Evolutionary conservation across 2,888 invertebrate species (phyloP).

Genomic region (Oligia strigilis): DNA sequence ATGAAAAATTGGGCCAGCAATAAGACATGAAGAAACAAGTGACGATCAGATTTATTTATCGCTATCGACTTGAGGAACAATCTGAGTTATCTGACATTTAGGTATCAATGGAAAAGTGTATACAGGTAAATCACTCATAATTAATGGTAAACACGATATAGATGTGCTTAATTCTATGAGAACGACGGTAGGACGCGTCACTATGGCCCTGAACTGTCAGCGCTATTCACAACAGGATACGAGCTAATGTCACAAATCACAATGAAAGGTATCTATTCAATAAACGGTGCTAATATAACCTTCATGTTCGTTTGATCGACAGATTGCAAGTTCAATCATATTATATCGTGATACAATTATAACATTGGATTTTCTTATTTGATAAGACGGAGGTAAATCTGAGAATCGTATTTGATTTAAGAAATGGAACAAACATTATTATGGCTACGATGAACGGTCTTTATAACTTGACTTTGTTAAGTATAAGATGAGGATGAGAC

Average conservation of each 20-base stretch:
- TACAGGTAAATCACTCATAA: conserved; percentile 25
- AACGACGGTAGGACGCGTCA: conserved; percentile 10
- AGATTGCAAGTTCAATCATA: conserved; percentile 1
- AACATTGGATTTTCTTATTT: not conserved
- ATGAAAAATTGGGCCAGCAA: not conserved
- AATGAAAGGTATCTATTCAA: not conserved
- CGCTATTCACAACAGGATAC: conserved; percentile 1
- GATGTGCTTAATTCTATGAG: conserved; percentile 11
- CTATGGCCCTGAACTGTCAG: conserved; percentile 24
- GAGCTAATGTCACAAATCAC: conserved; percentile 18
- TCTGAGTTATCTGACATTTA: not conserved
- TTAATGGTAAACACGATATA: conserved; percentile 8
- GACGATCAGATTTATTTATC: not conserved
- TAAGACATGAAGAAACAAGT: too few species aligned
- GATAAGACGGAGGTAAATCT: not conserved
- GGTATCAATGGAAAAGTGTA: not conserved
- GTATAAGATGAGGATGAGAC: too few species aligned
- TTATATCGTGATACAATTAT: not conserved
- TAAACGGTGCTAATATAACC: not conserved
- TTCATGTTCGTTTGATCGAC: not conserved
- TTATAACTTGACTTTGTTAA: too few species aligned
- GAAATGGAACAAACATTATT: not conserved
- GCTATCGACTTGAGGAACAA: not conserved
- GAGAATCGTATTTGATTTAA: not conserved
- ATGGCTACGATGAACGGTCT: not conserved